Conservation (phyloP, 2,797 vertebrate genomes). For the Loris lydekkerianus region DNA sequence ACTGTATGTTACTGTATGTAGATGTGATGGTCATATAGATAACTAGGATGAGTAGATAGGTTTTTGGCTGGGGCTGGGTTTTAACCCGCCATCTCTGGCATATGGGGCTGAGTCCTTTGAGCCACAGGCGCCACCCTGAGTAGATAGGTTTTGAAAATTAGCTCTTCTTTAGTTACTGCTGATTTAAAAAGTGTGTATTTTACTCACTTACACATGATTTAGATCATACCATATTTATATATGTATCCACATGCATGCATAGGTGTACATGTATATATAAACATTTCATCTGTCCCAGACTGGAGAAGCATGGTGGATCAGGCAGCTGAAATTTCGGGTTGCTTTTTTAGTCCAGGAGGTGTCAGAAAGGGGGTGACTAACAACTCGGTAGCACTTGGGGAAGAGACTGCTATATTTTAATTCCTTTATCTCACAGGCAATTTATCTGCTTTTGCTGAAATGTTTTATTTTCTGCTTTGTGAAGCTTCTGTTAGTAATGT, state of each 20-base stretch:
- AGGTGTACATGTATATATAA: background rate
- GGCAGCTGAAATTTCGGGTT: background rate
- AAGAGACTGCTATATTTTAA: background rate
- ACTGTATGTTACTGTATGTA: background rate
- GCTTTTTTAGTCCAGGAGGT: background rate
- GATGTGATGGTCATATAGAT: background rate
- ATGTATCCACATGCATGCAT: background rate
- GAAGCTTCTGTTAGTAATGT: background rate
- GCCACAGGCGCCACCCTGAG: background rate
- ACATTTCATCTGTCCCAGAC: background rate
- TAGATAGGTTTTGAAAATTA: conserved; percentile 15
- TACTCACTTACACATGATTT: background rate
- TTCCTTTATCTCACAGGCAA: background rate
- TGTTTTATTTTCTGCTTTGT: conserved; percentile 35
- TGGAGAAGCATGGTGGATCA: background rate
- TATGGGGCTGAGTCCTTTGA: no score
- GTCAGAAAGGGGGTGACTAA: background rate
- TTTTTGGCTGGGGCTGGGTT: background rate
- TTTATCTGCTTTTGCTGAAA: background rate
- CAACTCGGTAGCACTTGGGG: background rate
- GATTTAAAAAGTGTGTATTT: background rate
- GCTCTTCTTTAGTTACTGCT: background rate
- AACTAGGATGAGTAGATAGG: background rate
- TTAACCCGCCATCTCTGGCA: no score
- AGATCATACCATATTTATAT: background rate